Evolutionary conservation across 2,888 invertebrate species (phyloP).

Genomic region (Beris chalybata): DNA sequence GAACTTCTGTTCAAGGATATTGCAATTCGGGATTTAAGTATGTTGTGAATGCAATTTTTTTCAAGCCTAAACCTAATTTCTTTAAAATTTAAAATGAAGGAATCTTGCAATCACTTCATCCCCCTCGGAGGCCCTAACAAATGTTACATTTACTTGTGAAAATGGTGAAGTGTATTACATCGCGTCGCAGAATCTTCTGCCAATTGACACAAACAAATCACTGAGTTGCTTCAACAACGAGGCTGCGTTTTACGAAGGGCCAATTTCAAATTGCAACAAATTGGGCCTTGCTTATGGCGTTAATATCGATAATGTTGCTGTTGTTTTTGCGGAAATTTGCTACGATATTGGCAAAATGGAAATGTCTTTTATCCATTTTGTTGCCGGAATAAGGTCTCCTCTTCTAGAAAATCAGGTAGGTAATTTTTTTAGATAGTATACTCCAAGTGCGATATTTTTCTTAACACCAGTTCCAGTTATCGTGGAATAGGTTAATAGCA

Average conservation of each 20-base stretch:
- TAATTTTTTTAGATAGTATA: too few relatives aligned
- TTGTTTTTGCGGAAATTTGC: constrained; percentile 18
- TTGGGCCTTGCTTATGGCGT: constrained; percentile 9
- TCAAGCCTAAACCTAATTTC: not conserved
- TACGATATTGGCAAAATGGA: not conserved
- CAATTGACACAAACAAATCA: not conserved
- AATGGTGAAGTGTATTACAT: not conserved
- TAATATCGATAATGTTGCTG: not conserved
- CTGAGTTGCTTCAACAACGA: not conserved
- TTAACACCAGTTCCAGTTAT: too few relatives aligned
- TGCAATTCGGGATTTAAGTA: constrained; percentile 18
- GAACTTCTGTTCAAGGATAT: constrained; percentile 14
- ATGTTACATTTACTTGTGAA: constrained; percentile 1
- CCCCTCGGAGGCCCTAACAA: not conserved
- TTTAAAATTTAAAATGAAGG: not conserved
- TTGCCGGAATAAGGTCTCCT: too few relatives aligned
- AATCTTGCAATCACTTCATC: too few relatives aligned
- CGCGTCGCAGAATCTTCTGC: not conserved
- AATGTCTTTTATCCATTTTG: constrained; percentile 2
- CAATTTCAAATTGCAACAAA: constrained; percentile 3
- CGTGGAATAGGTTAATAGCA: too few relatives aligned
- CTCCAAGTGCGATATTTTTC: too few relatives aligned
- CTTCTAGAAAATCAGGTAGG: constrained; percentile 9
- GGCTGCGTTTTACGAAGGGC: not conserved
- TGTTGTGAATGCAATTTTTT: not conserved